Evolutionary conservation across 1,140 invertebrate genomes (phyloP), one percentile per base, ranked within the genome.

Genomic region (Spodoptera litura): DNA sequence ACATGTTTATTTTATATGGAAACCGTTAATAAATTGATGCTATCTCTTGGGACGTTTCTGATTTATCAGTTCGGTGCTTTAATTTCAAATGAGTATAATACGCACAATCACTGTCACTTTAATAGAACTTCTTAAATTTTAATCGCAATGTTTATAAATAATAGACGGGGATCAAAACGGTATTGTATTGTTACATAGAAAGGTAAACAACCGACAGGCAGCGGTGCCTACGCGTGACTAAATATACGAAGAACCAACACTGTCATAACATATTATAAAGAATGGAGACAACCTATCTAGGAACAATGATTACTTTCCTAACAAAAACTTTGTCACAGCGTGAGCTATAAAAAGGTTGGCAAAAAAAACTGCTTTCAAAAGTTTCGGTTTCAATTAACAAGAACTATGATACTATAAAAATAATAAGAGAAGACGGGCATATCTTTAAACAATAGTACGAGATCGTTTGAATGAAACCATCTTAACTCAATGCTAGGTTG

Each of bases 201-300:
- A 83, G 71, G 78, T 82, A 86, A 85, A 83, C 89, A 85, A 88
- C 88, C 89, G 87, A 88, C 81, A 86, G 80, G 80, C 85, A 81
- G 75, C 87, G 83, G 85, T 82, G 87, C 85, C 85, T 90, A 89
- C 88, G 87, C 88, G 88, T 90, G 87, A 92, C 89, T 92, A 89
- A 90, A 87, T 81, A 49, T 52, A 75, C 58, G 59, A 78, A 83
- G 81, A 81, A 76, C 72, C 78, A 78, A 82, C 25, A 70, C 62
- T 62, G 73, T 70, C 78, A 82, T 82, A 44, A 44, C 38, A 66
- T 78, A 64, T 80, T 38, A 76, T 70, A 83, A 80, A 85, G 79
- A 85, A 85, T 79, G 84, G 79, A 81, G 80, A 82, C 68, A 81
- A 83, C 53, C 59, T 77, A 74, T 80, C 61, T 73, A 81, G 52